Evolutionary conservation across 2,113 vertebrate species (phyloP).

Genomic region (Monopterus albus): DNA sequence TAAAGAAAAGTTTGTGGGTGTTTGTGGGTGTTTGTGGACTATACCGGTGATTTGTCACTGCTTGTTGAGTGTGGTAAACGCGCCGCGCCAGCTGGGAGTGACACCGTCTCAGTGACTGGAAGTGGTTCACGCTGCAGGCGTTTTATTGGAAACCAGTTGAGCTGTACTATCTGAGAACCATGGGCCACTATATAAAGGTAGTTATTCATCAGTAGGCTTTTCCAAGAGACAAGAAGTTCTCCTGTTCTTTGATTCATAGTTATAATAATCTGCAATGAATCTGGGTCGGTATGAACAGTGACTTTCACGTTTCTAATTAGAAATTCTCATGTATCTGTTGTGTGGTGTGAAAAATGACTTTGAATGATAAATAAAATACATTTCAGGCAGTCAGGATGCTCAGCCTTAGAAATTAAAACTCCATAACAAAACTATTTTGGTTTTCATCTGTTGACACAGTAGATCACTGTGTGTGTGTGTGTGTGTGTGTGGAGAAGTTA

Average conservation of each 20-base stretch:
- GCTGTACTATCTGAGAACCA: too few species aligned
- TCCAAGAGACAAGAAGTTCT: background rate
- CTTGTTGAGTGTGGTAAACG: background rate
- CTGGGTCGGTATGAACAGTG: background rate
- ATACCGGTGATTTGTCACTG: background rate
- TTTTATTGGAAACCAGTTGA: background rate
- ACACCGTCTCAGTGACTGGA: too few species aligned
- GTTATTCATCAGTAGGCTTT: background rate
- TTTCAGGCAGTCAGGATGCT: background rate
- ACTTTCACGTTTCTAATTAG: background rate
- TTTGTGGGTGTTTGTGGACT: background rate
- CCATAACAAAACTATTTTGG: background rate
- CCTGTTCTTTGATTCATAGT: background rate
- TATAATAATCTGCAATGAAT: background rate
- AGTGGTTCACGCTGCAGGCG: too few species aligned
- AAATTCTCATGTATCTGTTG: background rate
- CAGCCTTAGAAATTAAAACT: background rate
- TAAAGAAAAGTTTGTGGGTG: background rate
- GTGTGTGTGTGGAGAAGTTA: slow-evolving; percentile 38
- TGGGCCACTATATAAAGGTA: background rate
- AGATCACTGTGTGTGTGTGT: slow-evolving; percentile 15
- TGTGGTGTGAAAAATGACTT: background rate
- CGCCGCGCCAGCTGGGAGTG: slow-evolving; percentile 16
- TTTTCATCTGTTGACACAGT: background rate
- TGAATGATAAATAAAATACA: background rate